These are phyloP conservation scores for Lasiurus borealis DNA, from an alignment of 2,113 vertebrate genomes.

Conservation along the genomic window DNA sequence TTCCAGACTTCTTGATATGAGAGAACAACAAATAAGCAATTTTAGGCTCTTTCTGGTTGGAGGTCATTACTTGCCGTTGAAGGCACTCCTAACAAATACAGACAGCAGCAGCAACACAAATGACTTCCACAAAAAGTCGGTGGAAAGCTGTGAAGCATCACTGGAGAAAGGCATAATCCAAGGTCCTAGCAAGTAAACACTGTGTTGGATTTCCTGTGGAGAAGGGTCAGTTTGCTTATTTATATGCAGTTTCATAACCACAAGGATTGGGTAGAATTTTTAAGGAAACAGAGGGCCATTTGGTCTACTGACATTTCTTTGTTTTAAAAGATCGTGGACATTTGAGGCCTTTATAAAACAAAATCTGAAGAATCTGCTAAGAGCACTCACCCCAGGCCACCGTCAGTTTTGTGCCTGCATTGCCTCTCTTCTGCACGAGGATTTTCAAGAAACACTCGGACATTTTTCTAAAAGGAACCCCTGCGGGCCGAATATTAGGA, in stretches of 20 bases:
- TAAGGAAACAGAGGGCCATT: background rate
- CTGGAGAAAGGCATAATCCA: background rate
- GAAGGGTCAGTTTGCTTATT: background rate
- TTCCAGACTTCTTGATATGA: background rate
- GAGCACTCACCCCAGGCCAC: background rate
- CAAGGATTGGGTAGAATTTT: background rate
- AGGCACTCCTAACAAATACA: background rate
- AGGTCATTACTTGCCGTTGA: background rate
- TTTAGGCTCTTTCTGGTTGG: background rate
- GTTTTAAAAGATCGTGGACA: background rate
- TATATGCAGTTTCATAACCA: background rate
- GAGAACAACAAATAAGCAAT: background rate
- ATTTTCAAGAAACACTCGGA: background rate
- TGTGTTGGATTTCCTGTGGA: constrained; percentile 10
- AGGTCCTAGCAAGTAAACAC: background rate
- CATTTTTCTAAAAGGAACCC: background rate
- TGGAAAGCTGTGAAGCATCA: constrained; percentile 30
- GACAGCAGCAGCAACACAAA: background rate
- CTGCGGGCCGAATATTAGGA: constrained; percentile 22
- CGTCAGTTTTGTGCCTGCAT: background rate
- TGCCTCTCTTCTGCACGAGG: background rate
- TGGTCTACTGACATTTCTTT: constrained; percentile 1
- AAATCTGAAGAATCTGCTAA: background rate
- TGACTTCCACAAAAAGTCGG: background rate
- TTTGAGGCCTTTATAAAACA: constrained; percentile 14